Evolutionary conservation across 1,140 invertebrate species (phyloP).

Genomic region (Papilio machaon): DNA sequence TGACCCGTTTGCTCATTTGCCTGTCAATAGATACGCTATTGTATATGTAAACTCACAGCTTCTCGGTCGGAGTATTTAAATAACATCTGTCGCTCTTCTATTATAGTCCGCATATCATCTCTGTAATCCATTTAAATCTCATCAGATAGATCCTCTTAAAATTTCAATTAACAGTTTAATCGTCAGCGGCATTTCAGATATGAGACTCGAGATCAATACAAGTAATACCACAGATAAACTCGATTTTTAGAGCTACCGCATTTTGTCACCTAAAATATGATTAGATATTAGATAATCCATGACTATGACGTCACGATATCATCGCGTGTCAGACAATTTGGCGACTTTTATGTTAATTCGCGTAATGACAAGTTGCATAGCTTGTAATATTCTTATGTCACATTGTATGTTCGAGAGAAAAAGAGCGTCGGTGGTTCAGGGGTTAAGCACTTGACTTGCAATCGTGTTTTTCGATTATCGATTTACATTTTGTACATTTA

Average conservation of each 20-base stretch:
- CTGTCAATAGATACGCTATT: background rate
- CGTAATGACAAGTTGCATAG: background rate
- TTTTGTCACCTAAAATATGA: background rate
- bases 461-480: too few relatives aligned
- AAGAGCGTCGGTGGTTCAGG: too few relatives aligned
- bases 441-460: too few relatives aligned
- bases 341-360: background rate
- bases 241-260: background rate
- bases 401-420: too few relatives aligned
- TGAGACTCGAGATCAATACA: background rate
- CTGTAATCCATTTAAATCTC: background rate
- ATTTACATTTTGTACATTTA: too few relatives aligned
- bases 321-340: background rate
- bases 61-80: background rate
- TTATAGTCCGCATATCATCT: background rate
- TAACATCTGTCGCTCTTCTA: background rate
- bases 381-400: too few relatives aligned
- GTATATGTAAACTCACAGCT: background rate
- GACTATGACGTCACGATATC: background rate
- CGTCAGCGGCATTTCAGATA: background rate
- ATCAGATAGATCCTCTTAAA: constrained; percentile 4
- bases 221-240: background rate
- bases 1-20: too few relatives aligned
- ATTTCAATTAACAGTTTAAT: constrained; percentile 13
- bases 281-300: constrained; percentile 3